Evolutionary conservation across 64 coral and sea anemone species (phyloP), one percentile per base, ranked within the genome.

Genomic region (Platygyra sinensis): DNA sequence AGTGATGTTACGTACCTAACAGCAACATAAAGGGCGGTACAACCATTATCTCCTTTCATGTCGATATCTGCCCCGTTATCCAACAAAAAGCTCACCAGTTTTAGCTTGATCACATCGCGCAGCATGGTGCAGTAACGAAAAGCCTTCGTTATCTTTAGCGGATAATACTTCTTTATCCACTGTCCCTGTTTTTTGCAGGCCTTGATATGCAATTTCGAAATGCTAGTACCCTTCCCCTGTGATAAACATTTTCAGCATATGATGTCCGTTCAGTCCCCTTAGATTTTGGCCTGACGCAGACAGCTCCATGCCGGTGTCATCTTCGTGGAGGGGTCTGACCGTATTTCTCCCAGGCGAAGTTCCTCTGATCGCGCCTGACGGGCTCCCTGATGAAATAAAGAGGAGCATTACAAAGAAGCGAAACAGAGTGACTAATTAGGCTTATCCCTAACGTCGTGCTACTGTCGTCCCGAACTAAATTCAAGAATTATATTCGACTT

Each of bases 11-110:
- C 62, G 12, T 72, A 85, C 81, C 81, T 85, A 24, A 85, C 81
- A 51, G 81, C 81, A 18, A 85, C 11, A 85, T 85, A 33, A 71
- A 85, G 81, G 24, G 81, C 62, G 25, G 81, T 85, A 29, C 42
- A 29, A 28, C 81, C 81, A 22, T 71, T 71, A 72, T 85, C 71
- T 27, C 67, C 62, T 14, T 49, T 30, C 38, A 49, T 10, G 24
- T 85, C 81, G 32, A 85, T 85, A 50, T 72, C 81, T 14, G 39
- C 81, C 0, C 30, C 62, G 32, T 16, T 67, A 50, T 85, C 62
- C 22, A 85, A 67, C 22, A 85, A 71, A n/a, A 67, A 4, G 62
- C 16, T 72, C 17, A 85, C 31, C 11, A 22, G 3, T 24, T 50
- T n/a, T 38, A 51, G 38, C 32, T 71, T 51, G 32, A 71, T 85